Conservation (phyloP, 2,888 invertebrate genomes). For the Lacanobia oleracea region DNA sequence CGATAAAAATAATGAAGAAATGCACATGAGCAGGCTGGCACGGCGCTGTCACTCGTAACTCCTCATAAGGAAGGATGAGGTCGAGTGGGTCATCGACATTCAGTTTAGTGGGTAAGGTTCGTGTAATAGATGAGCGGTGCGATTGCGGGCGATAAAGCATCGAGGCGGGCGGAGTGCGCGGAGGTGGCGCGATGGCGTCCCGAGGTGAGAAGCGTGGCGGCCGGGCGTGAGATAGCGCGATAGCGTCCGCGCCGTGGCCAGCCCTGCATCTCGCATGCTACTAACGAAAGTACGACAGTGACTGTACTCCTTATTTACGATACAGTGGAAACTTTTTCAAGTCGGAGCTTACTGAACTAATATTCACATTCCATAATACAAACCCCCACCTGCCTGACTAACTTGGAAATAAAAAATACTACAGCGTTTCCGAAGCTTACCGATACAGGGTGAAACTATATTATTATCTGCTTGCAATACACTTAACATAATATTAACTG, state of each 20-base stretch:
- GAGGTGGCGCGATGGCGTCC: constrained; percentile 76
- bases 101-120: constrained; percentile 84
- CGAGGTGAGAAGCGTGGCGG: constrained; percentile 89
- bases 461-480: background rate
- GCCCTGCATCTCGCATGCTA: constrained; percentile 47
- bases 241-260: constrained; percentile 72
- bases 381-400: background rate
- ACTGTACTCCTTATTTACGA: constrained; percentile 33
- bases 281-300: constrained; percentile 49
- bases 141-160: constrained; percentile 85
- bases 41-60: constrained; percentile 76
- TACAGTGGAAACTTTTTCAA: constrained; percentile 26
- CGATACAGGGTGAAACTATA: too few relatives aligned
- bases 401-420: background rate
- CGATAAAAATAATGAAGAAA: constrained; percentile 65
- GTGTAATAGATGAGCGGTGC: constrained; percentile 84
- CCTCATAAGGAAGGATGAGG: constrained; percentile 76
- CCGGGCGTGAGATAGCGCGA: constrained; percentile 87
- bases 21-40: constrained; percentile 67
- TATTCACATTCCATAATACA: background rate
- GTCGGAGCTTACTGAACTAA: background rate
- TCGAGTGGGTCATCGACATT: constrained; percentile 80
- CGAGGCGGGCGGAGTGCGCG: constrained; percentile 76
- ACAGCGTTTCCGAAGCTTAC: background rate
- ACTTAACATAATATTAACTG: background rate